phyloP scores from a whole-genome alignment of 2,113 vertebrate species.

The Pseudorectes ferrugineus region DNA sequence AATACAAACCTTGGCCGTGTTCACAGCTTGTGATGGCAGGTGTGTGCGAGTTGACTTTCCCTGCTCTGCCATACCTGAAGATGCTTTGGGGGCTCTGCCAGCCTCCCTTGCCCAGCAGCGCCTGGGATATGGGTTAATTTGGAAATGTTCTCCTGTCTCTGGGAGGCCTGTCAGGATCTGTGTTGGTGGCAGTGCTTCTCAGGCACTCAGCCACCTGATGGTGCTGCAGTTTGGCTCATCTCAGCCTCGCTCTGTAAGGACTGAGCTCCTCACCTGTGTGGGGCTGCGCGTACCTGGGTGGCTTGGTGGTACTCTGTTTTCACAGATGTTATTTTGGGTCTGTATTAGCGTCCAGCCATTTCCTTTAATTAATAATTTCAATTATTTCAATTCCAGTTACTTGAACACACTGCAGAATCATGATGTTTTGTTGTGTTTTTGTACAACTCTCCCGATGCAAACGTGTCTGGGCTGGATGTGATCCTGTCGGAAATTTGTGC shows the following conservation, averaged over 20 bases:
- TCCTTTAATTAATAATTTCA: not conserved
- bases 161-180: not conserved
- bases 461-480: fast-evolving
- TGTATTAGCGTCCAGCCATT: not conserved
- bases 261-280: not conserved
- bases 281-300: not conserved
- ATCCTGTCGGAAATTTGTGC: not conserved
- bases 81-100: not conserved
- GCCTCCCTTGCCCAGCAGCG: fast-evolving
- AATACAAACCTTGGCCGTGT: not conserved
- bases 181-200: not conserved
- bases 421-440: not conserved
- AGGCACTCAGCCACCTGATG: conserved; percentile 9
- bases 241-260: not conserved
- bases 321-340: not conserved
- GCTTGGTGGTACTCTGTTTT: not conserved
- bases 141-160: not conserved
- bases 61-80: not conserved
- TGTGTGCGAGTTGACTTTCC: not conserved
- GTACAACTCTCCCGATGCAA: fast-evolving
- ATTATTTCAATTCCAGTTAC: fast-evolving
- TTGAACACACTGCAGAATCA: not conserved
- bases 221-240: conserved; percentile 47
- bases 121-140: not conserved
- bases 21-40: not conserved